Evolutionary conservation across 1,140 invertebrate species (phyloP), one percentile per base, ranked within the genome.

Genomic region (Camponotus pennsylvanicus): DNA sequence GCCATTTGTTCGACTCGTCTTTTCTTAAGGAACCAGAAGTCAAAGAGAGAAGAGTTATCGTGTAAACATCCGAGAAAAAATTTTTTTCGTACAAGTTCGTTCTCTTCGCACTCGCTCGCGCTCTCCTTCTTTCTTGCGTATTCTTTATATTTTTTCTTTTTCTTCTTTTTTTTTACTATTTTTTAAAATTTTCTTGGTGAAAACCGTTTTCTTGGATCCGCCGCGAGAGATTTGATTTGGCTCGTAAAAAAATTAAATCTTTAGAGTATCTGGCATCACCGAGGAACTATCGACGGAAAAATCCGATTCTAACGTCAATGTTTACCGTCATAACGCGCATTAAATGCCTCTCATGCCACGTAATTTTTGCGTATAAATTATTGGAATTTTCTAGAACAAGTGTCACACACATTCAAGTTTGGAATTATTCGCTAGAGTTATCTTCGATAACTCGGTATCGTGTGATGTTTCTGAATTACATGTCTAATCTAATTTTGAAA

Each of bases 41-140:
- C 9, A 18, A 40, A 77, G 63, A 59, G 27, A 42, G 6, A 21
- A 27, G 18, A n/a, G 18, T 55, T 55, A 42, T 64, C 49, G 40
- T 66, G 66, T 87, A 87, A 87, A 88, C 66, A 88, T 42, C 86
- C 86, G 71, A 88, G 87, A 84, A 87, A 63, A 80, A 80, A 8
- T 70, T 21, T 52, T 80, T 70, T 55, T 64, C 71, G 3, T 18
- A 45, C 61, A 57, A 42, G 55, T 42, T 52, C 40, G 55, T 83
- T 34, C 13, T 59, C 69, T 59, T 63, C 3, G 21, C n/a, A 27
- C 73, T 42, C 27, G n/a, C 4, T 80, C 63, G 7, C 45, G 7
- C 27, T 59, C 32, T 70, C 66, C 45, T 52, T 15, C 55, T n/a
- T 5, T 55, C 27, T 49, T 9, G 6, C 40, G 4, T 27, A 2